These are phyloP conservation scores for Geophilus truncorum DNA, from an alignment of 2,888 invertebrate genomes.

Conservation along the genomic window DNA sequence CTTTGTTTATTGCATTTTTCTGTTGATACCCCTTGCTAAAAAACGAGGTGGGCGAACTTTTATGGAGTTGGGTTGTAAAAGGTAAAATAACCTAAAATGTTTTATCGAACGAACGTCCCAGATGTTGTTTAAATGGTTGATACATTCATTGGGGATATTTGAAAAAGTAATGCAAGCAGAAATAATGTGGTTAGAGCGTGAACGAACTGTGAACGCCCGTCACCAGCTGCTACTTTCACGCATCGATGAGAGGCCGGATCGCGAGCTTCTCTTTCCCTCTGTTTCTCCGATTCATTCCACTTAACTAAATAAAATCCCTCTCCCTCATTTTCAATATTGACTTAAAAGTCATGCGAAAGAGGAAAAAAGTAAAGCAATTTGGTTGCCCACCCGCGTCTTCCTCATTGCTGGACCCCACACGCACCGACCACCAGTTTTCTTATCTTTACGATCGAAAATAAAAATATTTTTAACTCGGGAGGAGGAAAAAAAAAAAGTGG, in stretches of 20 bases:
- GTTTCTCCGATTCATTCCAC: background rate
- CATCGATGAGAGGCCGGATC: background rate
- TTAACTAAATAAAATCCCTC: background rate
- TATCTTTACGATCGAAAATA: background rate
- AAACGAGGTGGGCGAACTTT: too few species aligned
- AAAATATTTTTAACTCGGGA: background rate
- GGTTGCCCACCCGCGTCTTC: background rate
- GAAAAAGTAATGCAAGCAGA: background rate
- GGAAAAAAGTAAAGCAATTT: background rate
- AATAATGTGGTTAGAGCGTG: background rate
- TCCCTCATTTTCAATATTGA: background rate
- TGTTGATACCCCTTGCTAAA: too few species aligned
- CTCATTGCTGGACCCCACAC: constrained; percentile 6
- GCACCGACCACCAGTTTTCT: background rate
- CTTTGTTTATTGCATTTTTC: too few species aligned
- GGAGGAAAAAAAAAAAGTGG: background rate
- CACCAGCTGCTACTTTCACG: background rate
- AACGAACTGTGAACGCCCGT: background rate
- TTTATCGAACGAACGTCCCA: too few species aligned
- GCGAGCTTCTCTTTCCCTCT: too few species aligned
- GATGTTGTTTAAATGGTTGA: too few species aligned
- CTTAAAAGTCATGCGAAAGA: background rate
- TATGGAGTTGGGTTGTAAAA: too few species aligned
- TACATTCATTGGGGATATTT: background rate
- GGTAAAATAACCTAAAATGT: too few species aligned